Percentiles rank a stretch among this genome's conserved stretches.
Conservation (phyloP, 2,113 vertebrate genomes). For the Rhea americana region DNA sequence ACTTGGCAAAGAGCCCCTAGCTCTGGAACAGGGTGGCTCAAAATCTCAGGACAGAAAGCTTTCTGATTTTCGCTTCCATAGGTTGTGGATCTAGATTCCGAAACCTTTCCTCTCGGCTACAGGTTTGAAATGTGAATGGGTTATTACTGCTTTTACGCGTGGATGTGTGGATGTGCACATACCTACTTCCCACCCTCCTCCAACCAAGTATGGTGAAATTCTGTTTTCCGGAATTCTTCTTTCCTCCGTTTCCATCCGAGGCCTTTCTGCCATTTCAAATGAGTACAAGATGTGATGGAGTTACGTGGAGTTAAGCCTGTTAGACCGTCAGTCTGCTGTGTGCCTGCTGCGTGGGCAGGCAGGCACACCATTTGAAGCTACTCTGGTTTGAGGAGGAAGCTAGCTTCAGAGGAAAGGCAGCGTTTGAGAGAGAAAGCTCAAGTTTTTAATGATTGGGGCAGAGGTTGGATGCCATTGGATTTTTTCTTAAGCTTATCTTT, state of each 20-base stretch:
- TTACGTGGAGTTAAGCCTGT: not conserved
- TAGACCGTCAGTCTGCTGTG: not conserved
- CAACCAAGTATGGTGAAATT: not conserved
- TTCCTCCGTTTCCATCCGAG: not conserved
- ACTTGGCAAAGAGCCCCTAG: not conserved
- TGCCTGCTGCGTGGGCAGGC: not conserved
- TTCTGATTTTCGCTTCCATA: not conserved
- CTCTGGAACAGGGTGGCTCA: not conserved
- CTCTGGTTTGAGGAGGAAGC: not conserved
- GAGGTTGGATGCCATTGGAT: not conserved
- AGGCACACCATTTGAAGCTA: not conserved
- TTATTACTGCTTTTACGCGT: not conserved
- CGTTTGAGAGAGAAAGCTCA: not conserved
- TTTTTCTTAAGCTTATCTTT: conserved; percentile 20
- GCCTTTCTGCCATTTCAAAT: not conserved
- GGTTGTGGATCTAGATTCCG: not conserved
- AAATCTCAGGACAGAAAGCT: not conserved
- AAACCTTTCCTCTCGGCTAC: not conserved
- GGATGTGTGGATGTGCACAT: not conserved
- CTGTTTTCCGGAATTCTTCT: not conserved
- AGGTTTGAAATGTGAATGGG: not conserved
- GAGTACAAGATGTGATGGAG: not conserved
- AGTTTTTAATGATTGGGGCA: not conserved
- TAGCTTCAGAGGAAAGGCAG: not conserved
- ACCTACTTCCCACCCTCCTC: not conserved